Evolutionary conservation across 2,888 invertebrate species (phyloP), one percentile per base, ranked within the genome.

Genomic region (Leucophora obtusa): DNA sequence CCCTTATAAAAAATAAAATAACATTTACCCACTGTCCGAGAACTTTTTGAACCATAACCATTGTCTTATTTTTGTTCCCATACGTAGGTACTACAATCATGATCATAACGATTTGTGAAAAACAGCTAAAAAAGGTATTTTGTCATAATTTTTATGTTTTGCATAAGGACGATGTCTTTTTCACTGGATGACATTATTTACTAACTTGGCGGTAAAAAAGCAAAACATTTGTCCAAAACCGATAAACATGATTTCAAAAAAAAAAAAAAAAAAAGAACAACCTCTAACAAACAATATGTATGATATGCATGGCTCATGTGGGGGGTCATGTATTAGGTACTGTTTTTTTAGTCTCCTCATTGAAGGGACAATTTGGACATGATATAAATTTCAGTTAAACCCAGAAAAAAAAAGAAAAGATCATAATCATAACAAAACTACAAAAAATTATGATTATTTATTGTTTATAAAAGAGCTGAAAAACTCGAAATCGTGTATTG

Each of bases 81-180:
- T 35, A 6, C 8, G 47, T 35, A 6, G 7, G 47, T 28, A 54
- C 18, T 62, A 68, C 60, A 70, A 59, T 28, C 35, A 47, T 56
- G 65, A 71, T 79, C 56, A 47, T 68, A 72, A 59, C 68, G 68
- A 69, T 58, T 71, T 62, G 24, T 58, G 47, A 60, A 51, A 18
- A 54, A 18, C 28, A 63, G 74, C 47, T n/a, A 11, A 50, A 69
- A 47, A 72, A 38, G 71, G 78, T 78, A 83, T 81, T 84, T 84
- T 83, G 84, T 84, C 83, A 84, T 82, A 79, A 84, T 83, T 84
- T 82, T 84, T 82, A 82, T 84, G 79, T 83, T 82, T 75, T 79
- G 73, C 83, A 79, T 71, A 74, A 76, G 76, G 72, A 82, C 84
- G 82, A 84, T 83, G 82, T 84, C 83, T 83, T 74, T 83, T 83